phyloP scores from a whole-genome alignment of 2,113 vertebrate genomes.

The Notarius quadriscutis region DNA sequence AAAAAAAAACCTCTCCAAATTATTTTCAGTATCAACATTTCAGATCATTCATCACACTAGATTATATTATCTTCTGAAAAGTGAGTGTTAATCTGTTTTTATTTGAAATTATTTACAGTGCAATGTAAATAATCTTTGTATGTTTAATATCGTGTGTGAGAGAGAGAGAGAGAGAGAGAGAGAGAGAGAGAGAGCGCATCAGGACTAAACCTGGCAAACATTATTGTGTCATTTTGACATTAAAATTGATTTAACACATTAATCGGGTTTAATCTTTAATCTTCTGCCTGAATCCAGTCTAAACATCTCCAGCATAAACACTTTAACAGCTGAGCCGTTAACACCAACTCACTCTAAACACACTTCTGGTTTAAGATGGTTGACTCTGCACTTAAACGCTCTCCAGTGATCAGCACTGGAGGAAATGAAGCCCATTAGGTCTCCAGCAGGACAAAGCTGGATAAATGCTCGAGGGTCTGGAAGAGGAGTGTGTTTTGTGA shows the following conservation, averaged over 20 bases:
- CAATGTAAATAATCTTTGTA: neutral
- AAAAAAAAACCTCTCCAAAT: neutral
- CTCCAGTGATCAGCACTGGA: neutral
- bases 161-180: neutral
- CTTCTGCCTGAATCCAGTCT: neutral
- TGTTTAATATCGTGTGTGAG: neutral
- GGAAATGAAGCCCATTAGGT: neutral
- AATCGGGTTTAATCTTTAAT: neutral
- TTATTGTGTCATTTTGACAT: neutral
- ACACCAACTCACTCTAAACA: neutral
- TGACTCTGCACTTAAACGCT: constrained; percentile 10
- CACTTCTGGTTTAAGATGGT: neutral
- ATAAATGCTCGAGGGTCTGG: neutral
- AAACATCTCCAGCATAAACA: neutral
- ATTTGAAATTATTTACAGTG: neutral
- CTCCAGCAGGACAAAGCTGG: neutral
- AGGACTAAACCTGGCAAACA: neutral
- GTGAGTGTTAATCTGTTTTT: neutral
- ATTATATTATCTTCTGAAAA: neutral
- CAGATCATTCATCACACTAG: neutral
- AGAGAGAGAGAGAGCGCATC: neutral
- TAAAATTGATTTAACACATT: neutral
- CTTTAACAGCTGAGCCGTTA: neutral
- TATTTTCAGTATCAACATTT: neutral
- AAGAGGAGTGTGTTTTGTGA: neutral